Conservation (phyloP, 2,797 vertebrate genomes). For the Onychomys arenicola region DNA sequence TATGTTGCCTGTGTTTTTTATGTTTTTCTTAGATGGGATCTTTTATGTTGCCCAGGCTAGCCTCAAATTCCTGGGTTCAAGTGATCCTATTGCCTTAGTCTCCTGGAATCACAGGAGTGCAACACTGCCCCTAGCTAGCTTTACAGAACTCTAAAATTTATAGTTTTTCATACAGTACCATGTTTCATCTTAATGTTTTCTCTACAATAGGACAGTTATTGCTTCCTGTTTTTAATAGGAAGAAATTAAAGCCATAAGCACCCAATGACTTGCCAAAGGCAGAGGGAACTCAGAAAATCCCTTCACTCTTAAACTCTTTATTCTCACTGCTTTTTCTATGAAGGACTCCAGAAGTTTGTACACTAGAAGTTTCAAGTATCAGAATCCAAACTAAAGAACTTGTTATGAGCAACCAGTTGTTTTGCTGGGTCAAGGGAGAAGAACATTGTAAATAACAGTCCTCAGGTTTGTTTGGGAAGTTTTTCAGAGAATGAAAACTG, state of each 20-base stretch:
- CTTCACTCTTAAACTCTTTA: background rate
- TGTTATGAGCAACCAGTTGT: slow-evolving; percentile 30
- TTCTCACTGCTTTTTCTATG: background rate
- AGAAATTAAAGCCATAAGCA: background rate
- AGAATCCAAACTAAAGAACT: slow-evolving; percentile 9
- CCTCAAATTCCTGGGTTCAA: background rate
- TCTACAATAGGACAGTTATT: background rate
- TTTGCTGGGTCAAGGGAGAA: slow-evolving; percentile 37
- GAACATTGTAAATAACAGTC: slow-evolving; percentile 4
- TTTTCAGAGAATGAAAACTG: slow-evolving; percentile 33
- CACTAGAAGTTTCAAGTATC: background rate
- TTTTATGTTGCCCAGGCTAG: background rate
- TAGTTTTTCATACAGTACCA: background rate
- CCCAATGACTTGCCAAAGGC: background rate
- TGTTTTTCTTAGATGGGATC: background rate
- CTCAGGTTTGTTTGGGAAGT: background rate
- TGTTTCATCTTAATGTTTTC: background rate
- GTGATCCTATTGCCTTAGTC: background rate
- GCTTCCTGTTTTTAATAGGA: background rate
- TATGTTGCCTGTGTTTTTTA: background rate
- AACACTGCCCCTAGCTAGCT: background rate
- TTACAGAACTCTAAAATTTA: background rate
- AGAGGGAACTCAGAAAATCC: background rate
- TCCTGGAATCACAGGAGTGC: background rate
- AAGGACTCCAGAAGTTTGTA: background rate